phyloP scores from a whole-genome alignment of 2,888 invertebrate genomes.

The Ormyrus labotus region DNA sequence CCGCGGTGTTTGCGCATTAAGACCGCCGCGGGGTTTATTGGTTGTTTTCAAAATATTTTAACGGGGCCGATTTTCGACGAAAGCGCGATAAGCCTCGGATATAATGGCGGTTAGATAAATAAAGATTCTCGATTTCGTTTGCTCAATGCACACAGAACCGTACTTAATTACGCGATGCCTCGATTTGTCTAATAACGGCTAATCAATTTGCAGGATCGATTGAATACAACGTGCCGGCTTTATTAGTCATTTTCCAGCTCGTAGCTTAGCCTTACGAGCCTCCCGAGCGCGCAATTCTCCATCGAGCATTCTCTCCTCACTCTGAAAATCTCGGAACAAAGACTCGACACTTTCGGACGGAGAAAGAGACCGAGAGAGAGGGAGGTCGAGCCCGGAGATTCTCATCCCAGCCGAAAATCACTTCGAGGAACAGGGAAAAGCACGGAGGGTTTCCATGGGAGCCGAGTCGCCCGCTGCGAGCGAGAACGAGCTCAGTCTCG shows the following conservation, averaged over 20 bases:
- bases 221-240: slow-evolving; percentile 1
- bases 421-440: too few relatives aligned
- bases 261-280: background rate
- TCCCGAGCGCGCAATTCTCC: background rate
- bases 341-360: slow-evolving; percentile 12
- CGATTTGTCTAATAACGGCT: background rate
- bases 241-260: slow-evolving; percentile 11
- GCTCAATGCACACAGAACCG: background rate
- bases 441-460: slow-evolving; percentile 24
- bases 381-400: too few relatives aligned
- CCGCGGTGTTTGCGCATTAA: too few relatives aligned
- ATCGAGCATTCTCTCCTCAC: background rate
- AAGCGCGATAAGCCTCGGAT: too few relatives aligned
- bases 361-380: background rate
- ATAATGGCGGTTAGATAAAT: too few relatives aligned
- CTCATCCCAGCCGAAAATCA: too few relatives aligned
- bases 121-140: background rate
- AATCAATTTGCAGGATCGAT: slow-evolving; percentile 17
- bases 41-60: too few relatives aligned
- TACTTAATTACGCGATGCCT: slow-evolving; percentile 6
- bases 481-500: background rate
- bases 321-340: background rate
- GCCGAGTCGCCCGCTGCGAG: slow-evolving; percentile 37
- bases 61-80: too few relatives aligned
- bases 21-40: too few relatives aligned